phyloP scores from a whole-genome alignment of 1,140 invertebrate genomes.

The Zaprionus gabonicus region DNA sequence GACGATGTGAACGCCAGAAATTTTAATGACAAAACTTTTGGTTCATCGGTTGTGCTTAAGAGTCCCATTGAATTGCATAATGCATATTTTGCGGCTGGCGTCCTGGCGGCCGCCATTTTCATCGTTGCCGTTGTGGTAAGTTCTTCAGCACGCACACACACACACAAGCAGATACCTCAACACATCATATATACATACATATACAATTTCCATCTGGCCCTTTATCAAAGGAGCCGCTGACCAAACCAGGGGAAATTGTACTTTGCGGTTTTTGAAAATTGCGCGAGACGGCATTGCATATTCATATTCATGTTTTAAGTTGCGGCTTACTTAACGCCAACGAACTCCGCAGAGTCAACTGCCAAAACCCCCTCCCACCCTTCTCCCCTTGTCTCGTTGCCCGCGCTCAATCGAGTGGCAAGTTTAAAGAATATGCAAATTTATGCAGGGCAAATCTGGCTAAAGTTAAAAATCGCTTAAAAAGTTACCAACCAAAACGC shows the following conservation, averaged over 20 bases:
- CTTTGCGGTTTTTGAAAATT: slow-evolving; percentile 63
- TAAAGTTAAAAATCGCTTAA: slow-evolving; percentile 9
- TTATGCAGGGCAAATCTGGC: slow-evolving; percentile 45
- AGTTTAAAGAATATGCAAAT: slow-evolving; percentile 62
- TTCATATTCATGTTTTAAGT: slow-evolving; percentile 67
- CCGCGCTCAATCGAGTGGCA: slow-evolving; percentile 42
- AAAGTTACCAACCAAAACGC: slow-evolving; percentile 1
- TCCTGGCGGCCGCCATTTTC: slow-evolving; percentile 88
- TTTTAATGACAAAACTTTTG: slow-evolving; percentile 88
- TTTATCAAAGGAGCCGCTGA: slow-evolving; percentile 28
- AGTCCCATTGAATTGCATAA: slow-evolving; percentile 87
- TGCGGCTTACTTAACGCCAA: slow-evolving; percentile 32
- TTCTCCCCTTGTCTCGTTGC: too few relatives aligned
- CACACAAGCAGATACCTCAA: slow-evolving; percentile 29
- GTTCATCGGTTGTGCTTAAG: slow-evolving; percentile 83
- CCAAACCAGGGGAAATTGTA: slow-evolving; percentile 65
- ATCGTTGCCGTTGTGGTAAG: slow-evolving; percentile 89
- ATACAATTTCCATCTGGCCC: slow-evolving; percentile 24
- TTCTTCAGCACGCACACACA: slow-evolving; percentile 38
- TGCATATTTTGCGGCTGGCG: slow-evolving; percentile 90
- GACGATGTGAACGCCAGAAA: slow-evolving; percentile 86
- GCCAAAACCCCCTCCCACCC: too few relatives aligned
- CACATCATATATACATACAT: slow-evolving; percentile 1
- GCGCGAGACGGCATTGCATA: slow-evolving; percentile 66
- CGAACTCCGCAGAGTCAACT: slow-evolving; percentile 15